Conservation (phyloP, 23 tunicate genomes). For the Phallusia fumigata region DNA sequence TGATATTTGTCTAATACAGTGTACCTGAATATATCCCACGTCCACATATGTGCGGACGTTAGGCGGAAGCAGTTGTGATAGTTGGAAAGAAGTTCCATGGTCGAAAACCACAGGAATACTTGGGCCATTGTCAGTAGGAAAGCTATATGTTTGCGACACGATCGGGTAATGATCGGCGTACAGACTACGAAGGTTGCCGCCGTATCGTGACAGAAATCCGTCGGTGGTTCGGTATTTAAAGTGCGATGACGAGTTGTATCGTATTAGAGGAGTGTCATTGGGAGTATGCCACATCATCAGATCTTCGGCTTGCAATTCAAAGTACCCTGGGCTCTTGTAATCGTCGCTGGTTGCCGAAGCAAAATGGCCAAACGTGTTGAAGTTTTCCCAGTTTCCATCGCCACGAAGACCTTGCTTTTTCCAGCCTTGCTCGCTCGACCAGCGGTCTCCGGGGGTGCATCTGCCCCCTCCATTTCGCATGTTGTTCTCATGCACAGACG, state of each 20-base stretch:
- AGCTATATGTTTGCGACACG: no score
- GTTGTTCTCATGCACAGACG: no score
- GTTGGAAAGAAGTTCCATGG: not conserved
- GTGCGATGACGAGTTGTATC: slow-evolving; percentile 2
- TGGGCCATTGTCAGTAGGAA: no score
- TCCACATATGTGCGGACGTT: slow-evolving; percentile 1
- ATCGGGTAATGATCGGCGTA: slow-evolving; percentile 34
- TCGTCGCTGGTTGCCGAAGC: slow-evolving; percentile 78
- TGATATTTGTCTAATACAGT: no score
- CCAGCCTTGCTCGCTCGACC: slow-evolving; percentile 73
- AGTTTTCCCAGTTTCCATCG: slow-evolving; percentile 63
- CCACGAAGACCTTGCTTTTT: not conserved
- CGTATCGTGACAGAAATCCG: slow-evolving; percentile 25
- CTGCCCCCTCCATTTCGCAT: no score
- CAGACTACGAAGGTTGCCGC: slow-evolving; percentile 38
- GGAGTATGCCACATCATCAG: slow-evolving; percentile 57
- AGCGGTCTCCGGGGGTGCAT: slow-evolving; percentile 58
- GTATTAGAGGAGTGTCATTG: slow-evolving; percentile 2
- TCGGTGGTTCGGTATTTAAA: slow-evolving; percentile 42
- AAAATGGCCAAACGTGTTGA: slow-evolving; percentile 56
- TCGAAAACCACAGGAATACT: no score
- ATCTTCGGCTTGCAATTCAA: slow-evolving; percentile 35
- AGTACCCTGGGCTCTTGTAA: slow-evolving; percentile 82
- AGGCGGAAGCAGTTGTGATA: slow-evolving; percentile 14
- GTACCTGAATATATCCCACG: slow-evolving; percentile 23